These are phyloP conservation scores for Agrochola lota DNA, from an alignment of 2,888 invertebrate species.

Conservation along the genomic window DNA sequence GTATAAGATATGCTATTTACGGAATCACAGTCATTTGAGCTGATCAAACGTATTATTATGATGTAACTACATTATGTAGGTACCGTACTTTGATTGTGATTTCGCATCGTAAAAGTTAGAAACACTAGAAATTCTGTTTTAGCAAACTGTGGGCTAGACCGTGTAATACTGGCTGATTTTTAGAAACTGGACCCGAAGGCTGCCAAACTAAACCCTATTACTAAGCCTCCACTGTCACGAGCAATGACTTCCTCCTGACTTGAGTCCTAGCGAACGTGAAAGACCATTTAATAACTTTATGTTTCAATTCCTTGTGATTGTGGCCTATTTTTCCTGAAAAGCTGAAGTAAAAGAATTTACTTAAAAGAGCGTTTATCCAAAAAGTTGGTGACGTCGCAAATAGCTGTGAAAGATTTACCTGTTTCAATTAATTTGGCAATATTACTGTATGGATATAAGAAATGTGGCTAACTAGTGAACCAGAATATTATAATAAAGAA, in stretches of 20 bases:
- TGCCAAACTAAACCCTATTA: no score
- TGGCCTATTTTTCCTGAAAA: not conserved
- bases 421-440: no score
- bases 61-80: not conserved
- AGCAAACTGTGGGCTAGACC: no score
- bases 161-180: not conserved
- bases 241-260: not conserved
- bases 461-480: no score
- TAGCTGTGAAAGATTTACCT: no score
- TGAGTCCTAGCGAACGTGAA: not conserved
- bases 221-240: no score
- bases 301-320: not conserved
- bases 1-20: slow-evolving; percentile 8
- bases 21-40: slow-evolving; percentile 22
- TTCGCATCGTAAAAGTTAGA: not conserved
- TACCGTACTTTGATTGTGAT: not conserved
- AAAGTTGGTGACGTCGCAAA: no score
- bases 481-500: no score
- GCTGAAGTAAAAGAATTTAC: not conserved
- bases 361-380: not conserved
- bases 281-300: not conserved
- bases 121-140: not conserved
- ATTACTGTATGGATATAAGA: no score
- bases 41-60: slow-evolving; percentile 13
- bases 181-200: no score